These are phyloP conservation scores for Theocolax elegans DNA, from an alignment of 1,140 invertebrate genomes.

Conservation along the genomic window DNA sequence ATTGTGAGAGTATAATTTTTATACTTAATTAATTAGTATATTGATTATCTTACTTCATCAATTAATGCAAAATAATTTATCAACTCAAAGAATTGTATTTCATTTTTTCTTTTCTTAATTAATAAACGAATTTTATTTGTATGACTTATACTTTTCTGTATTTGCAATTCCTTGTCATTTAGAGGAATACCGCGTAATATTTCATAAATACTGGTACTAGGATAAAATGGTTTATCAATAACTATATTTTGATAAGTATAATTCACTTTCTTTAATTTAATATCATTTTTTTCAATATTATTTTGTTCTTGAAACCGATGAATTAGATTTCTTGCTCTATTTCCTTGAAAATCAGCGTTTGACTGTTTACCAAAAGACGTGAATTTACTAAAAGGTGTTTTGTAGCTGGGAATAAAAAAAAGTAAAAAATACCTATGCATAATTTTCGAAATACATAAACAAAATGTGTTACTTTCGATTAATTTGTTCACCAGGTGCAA, in stretches of 20 bases:
- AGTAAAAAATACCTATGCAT: too few species aligned
- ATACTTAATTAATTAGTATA: constrained; percentile 12
- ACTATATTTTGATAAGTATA: not conserved
- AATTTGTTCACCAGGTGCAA: not conserved
- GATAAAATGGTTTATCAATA: constrained; percentile 6
- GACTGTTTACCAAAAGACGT: constrained; percentile 42
- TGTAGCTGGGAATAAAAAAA: constrained; percentile 47
- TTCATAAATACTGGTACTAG: constrained; percentile 23
- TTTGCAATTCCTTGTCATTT: not conserved
- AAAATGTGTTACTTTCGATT: not conserved
- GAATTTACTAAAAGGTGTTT: constrained; percentile 42
- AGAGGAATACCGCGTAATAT: constrained; percentile 36
- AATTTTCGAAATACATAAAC: too few species aligned
- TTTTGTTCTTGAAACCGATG: constrained; percentile 41
- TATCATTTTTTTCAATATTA: constrained; percentile 28
- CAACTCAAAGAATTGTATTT: constrained; percentile 38
- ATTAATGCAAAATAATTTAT: constrained; percentile 36
- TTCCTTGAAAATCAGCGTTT: constrained; percentile 25
- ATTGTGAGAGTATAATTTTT: not conserved
- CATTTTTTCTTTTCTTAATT: constrained; percentile 39
- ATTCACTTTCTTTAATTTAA: constrained; percentile 20
- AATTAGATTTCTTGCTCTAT: constrained; percentile 43
- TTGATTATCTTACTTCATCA: constrained; percentile 43
- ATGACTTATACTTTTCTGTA: constrained; percentile 41
- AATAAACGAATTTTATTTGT: constrained; percentile 42